These are phyloP conservation scores for Neostethus bicornis DNA, from an alignment of 2,797 vertebrate species.

Conservation along the genomic window DNA sequence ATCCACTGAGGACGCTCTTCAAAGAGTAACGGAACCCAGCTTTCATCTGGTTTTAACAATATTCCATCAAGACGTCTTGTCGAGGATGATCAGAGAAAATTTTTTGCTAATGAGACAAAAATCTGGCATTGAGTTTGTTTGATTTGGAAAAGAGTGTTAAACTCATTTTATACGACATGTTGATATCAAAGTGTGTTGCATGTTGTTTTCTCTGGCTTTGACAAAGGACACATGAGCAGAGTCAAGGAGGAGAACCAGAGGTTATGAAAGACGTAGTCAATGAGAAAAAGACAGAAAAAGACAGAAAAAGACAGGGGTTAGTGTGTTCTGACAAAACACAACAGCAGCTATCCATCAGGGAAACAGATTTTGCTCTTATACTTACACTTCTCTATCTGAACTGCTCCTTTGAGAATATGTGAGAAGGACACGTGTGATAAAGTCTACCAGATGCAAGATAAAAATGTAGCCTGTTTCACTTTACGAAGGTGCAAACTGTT, in stretches of 20 bases:
- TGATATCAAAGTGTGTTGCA: constrained; percentile 36
- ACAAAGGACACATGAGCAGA: constrained; percentile 18
- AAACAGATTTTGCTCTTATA: background rate
- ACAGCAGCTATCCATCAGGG: constrained; percentile 8
- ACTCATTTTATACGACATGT: constrained; percentile 39
- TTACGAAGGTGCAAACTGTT: constrained; percentile 25
- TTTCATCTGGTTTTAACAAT: constrained; percentile 24
- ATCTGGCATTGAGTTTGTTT: constrained; percentile 26
- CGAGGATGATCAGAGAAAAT: constrained; percentile 10
- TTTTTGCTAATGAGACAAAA: constrained; percentile 7
- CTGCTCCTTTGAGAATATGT: constrained; percentile 32
- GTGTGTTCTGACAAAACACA: constrained; percentile 15
- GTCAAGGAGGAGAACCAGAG: constrained; percentile 40
- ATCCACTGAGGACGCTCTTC: constrained; percentile 29
- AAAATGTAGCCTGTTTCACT: constrained; percentile 34
- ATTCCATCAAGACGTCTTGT: background rate
- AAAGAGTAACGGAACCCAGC: constrained; percentile 11
- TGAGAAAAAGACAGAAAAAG: constrained; percentile 8
- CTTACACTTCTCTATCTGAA: constrained; percentile 9
- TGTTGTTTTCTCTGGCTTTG: constrained; percentile 41
- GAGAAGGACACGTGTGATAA: constrained; percentile 28
- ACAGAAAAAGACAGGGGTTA: constrained; percentile 4
- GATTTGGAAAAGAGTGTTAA: constrained; percentile 29
- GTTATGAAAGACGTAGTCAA: constrained; percentile 29
- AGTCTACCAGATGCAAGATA: constrained; percentile 33